Base-by-base conservation (phyloP, 2,113 vertebrate species). In the Blennius ocellaris region DNA sequence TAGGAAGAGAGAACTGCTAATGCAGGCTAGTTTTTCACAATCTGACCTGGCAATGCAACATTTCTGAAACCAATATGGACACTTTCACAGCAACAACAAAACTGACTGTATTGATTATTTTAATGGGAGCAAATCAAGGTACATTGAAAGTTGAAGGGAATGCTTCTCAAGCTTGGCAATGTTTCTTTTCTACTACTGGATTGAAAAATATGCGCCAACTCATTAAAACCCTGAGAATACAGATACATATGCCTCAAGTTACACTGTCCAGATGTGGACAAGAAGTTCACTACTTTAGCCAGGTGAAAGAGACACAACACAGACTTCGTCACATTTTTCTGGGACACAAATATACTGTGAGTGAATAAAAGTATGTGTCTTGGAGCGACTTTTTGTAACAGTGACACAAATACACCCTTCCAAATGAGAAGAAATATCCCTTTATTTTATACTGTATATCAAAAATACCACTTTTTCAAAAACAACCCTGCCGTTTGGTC, bases 361-460 rank as follows among this genome's bases (percentile, higher is more conserved):
- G 12, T 45, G 67, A 55, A 76, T 66, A 77, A 70, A 73, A 30
- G 14, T 51, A 58, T 40, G 10, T 73, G 41, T 76, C 75, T 76
- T 40, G n/a, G 44, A 78, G 69, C 43, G 3, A 54, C 40, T 56
- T 82, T 81, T 82, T 69, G 80, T 80, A 77, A 49, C 84, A 80
- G 58, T 63, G n/a, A 56, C 44, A 66, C 60, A 77, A 5, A 11
- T 40, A 76, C 64, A 64, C 50, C 63, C 70, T 81, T 76, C 59
- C 73, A 67, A 47, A 48, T 66, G 21, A 83, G 57, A 73, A 44
- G 17, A 80, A 68, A 64, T 64, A 70, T 43, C 49, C 47, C 58
- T 15, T 80, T 74, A 70, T 82, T 73, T 67, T 0, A 45, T 66
- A 59, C n/a, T 51, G 6, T 50, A 57, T 5, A 41, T 36, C 4